A percentile compares a stretch with the other conserved stretches of the same genome.
Conservation (phyloP, 2,113 vertebrate genomes). For the Riparia riparia region DNA sequence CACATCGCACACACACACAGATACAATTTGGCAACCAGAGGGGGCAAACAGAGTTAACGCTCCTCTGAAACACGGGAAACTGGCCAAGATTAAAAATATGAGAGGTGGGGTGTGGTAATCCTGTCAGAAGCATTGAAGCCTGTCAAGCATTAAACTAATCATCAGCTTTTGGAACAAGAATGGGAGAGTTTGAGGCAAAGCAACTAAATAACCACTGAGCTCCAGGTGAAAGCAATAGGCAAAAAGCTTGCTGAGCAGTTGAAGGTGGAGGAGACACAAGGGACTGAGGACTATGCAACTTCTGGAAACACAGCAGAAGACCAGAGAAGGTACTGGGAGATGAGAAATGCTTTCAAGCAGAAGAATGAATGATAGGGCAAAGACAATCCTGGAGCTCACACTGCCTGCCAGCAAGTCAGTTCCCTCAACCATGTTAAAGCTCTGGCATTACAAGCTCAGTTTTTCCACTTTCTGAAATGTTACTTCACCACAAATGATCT, state of each 20-base stretch:
- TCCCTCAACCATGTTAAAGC: not conserved
- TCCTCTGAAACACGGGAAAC: not conserved
- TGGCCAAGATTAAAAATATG: not conserved
- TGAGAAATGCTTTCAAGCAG: not conserved
- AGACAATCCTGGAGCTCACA: not conserved
- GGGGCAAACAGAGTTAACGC: not conserved
- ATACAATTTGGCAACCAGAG: not conserved
- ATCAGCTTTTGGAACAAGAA: not conserved
- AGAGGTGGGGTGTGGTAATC: not conserved
- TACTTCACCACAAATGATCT: not conserved
- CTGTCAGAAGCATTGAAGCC: not conserved
- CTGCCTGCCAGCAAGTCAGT: not conserved
- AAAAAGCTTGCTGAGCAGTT: not conserved
- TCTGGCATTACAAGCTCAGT: not conserved
- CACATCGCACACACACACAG: not conserved
- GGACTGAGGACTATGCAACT: not conserved
- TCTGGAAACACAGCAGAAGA: not conserved
- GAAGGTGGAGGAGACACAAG: not conserved
- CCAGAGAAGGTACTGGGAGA: not conserved
- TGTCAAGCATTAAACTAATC: not conserved
- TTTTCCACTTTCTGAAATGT: not conserved
- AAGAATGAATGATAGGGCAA: rapidly evolving
- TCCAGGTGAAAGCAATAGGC: not conserved
- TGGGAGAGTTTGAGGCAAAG: not conserved
- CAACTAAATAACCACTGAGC: not conserved